These are phyloP conservation scores for Drosophila lutescens DNA, from an alignment of 2,888 invertebrate species.

Conservation along the genomic window DNA sequence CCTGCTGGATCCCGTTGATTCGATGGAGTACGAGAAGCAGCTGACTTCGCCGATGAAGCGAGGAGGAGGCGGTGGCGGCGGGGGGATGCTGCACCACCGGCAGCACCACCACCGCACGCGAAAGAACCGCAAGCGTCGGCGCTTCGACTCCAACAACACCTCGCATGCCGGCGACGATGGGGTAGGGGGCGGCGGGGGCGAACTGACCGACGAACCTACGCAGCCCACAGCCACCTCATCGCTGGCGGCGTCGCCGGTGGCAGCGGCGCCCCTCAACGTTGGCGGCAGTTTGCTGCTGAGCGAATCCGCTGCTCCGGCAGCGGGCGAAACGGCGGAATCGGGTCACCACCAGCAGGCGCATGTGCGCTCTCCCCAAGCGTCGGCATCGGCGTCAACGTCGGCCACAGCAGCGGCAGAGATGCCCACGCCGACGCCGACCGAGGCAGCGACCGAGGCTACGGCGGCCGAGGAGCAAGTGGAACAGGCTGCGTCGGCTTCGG, in stretches of 20 bases:
- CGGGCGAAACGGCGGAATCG: slow-evolving; percentile 64
- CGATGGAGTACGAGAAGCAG: slow-evolving; percentile 92
- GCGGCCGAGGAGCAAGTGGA: slow-evolving; percentile 61
- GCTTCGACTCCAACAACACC: slow-evolving; percentile 79
- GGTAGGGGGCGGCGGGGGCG: slow-evolving; percentile 24
- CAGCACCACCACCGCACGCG: slow-evolving; percentile 87
- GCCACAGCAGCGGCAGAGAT: slow-evolving; percentile 65
- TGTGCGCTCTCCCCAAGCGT: slow-evolving; percentile 65
- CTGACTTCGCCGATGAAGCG: slow-evolving; percentile 89
- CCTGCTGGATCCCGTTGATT: slow-evolving; percentile 91
- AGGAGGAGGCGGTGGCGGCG: slow-evolving; percentile 55
- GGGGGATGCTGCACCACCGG: slow-evolving; percentile 62
- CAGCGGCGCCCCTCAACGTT: slow-evolving; percentile 43
- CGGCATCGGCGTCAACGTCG: slow-evolving; percentile 50
- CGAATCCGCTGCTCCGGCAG: slow-evolving; percentile 64
- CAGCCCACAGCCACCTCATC: slow-evolving; percentile 55
- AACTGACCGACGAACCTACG: slow-evolving; percentile 44
- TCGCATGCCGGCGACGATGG: slow-evolving; percentile 66
- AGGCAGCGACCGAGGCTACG: slow-evolving; percentile 43
- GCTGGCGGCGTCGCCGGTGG: slow-evolving; percentile 56
- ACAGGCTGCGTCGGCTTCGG: slow-evolving; percentile 25
- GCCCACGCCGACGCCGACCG: slow-evolving; percentile 45
- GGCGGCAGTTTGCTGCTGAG: slow-evolving; percentile 58
- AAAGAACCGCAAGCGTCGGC: slow-evolving; percentile 85
- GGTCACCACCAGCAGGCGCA: slow-evolving; percentile 68